These are phyloP conservation scores for Sialis lutaria DNA, from an alignment of 2,888 invertebrate species.

Conservation along the genomic window DNA sequence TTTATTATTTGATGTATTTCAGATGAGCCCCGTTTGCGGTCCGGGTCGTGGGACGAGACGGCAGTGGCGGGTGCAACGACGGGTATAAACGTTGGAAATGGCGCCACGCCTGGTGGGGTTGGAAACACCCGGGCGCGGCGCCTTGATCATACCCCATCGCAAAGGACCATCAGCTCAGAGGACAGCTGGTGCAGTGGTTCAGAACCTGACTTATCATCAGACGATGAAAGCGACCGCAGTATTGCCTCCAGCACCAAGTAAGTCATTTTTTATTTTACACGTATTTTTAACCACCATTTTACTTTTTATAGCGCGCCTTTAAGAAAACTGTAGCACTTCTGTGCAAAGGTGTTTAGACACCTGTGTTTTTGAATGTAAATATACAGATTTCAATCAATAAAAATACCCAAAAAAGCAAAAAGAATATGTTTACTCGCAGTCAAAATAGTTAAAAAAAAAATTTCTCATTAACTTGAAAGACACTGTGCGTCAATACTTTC, in stretches of 20 bases:
- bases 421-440: no score
- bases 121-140: slow-evolving; percentile 11
- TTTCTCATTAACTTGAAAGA: no score
- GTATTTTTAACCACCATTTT: no score
- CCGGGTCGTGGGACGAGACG: slow-evolving; percentile 64
- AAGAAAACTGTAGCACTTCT: no score
- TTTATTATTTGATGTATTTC: slow-evolving; percentile 17
- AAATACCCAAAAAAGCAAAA: no score
- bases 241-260: slow-evolving; percentile 30
- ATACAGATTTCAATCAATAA: no score
- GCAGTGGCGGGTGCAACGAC: slow-evolving; percentile 61
- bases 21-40: slow-evolving; percentile 69
- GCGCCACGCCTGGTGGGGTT: slow-evolving; percentile 15
- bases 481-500: no score
- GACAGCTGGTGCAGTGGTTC: slow-evolving; percentile 49
- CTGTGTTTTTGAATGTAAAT: no score
- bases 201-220: slow-evolving; percentile 41
- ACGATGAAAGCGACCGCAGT: slow-evolving; percentile 42
- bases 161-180: slow-evolving; percentile 31
- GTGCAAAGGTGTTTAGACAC: no score
- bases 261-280: slow-evolving; percentile 10
- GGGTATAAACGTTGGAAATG: slow-evolving; percentile 27
- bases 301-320: no score
- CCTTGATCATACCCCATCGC: slow-evolving; percentile 22
- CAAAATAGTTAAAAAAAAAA: no score